Evolutionary conservation across 2,797 vertebrate genomes (phyloP).

Genomic region (Hyperoplus lanceolatus): DNA sequence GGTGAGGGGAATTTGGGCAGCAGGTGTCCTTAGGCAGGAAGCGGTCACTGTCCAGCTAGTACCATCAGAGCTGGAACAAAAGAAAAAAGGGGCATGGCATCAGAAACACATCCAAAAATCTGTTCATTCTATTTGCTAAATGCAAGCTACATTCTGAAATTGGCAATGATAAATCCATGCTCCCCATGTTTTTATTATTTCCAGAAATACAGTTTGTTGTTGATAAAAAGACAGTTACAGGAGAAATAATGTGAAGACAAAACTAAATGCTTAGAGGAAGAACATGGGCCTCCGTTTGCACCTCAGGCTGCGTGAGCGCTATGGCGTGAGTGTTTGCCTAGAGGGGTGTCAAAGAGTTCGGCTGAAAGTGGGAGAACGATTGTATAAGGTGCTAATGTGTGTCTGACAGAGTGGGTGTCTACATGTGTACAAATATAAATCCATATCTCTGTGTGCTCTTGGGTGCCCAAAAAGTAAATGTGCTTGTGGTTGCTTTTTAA

Average conservation of each 20-base stretch:
- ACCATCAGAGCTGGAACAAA: conserved; percentile 85
- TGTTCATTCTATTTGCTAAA: neutral
- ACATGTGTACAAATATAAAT: neutral
- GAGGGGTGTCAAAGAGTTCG: neutral
- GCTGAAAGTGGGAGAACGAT: conserved; percentile 1
- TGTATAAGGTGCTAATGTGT: neutral
- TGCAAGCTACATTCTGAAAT: neutral
- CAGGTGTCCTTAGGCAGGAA: conserved; percentile 81
- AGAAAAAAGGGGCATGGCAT: neutral
- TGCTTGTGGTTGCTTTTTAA: neutral
- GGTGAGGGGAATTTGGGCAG: conserved; percentile 77
- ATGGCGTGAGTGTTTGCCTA: neutral
- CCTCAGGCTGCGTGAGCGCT: neutral
- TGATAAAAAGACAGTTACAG: neutral
- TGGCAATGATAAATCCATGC: neutral
- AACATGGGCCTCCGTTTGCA: neutral
- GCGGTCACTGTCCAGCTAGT: conserved; percentile 81
- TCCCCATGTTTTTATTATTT: neutral
- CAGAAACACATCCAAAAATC: conserved; percentile 8
- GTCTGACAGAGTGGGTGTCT: neutral
- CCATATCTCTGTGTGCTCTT: neutral
- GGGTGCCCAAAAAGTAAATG: neutral
- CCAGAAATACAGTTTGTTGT: neutral
- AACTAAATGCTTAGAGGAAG: neutral
- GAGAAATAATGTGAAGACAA: neutral